Base-by-base conservation (phyloP, 2,888 invertebrate genomes). In the Noctua pronuba region DNA sequence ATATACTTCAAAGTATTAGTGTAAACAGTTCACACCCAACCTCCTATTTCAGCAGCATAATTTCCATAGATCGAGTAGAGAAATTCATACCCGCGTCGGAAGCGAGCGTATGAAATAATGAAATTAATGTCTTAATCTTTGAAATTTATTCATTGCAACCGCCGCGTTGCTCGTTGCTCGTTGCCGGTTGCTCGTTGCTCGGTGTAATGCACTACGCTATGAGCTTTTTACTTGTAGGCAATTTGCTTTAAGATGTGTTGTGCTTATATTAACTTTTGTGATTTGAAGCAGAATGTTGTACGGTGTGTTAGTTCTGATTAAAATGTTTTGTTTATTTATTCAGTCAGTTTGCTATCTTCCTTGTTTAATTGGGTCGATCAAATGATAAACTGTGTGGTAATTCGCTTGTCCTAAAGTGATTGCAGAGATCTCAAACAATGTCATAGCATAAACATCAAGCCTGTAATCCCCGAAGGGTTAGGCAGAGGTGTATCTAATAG, bases 101-200 rank as follows among this genome's bases (percentile, higher is more conserved):
- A 67, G 78, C 82, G 68, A 82, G 84, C 84, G 90, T 89, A 88
- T 87, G 86, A 90, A 89, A 89, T 89, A 90, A 90, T 90, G 88
- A 92, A 92, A 93, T 92, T 91, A 92, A 93, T 93, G 92, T 91
- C 91, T 93, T 93, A 92, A 93, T 93, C 92, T 92, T 92, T 90
- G 87, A 91, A 93, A 93, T 93, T 92, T 93, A 93, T 93, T 93
- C 92, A 92, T 92, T 90, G 91, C 92, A 86, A 74, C 83, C 79
- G 55, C 84, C 84, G 83, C 82, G 74, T 64, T 58, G 76, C 76
- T 66, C 82, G 74, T 64, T 58, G 76, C 76, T 66, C 82, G 73
- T 62, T 58, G 75, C 76, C 35, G 68, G 83, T 46, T 38, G 66
- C 70, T 60, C 69, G 83, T 84, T 77, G 71, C 82, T 81, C 75